Base-by-base conservation (phyloP, 2,797 vertebrate genomes). In the Moxostoma hubbsi region DNA sequence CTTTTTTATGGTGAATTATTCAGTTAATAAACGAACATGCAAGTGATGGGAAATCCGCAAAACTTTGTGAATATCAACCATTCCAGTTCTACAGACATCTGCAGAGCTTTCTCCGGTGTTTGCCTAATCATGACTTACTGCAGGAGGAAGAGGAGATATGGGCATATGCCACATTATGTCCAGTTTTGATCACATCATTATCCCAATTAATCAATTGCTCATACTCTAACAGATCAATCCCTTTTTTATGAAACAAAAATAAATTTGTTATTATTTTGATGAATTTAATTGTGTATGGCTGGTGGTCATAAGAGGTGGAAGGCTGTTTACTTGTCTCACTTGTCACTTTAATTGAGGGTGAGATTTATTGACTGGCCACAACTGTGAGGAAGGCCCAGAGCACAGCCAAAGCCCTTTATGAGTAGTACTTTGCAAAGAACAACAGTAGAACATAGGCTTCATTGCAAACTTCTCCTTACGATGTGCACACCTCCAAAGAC, bases 251-350 rank as follows among this genome's bases (percentile, higher is more conserved):
- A 36, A 36, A 36, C 36, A 36, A 36, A 36, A 36, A 36, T 36
- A 36, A 3, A 36, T 36, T 36, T 36, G 36, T 36, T 36, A 36
- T 36, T 36, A 36, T 36, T 36, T 71, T 10, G 8, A 36, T 71
- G 9, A 9, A 47, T 71, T 71, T n/a, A 63, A 10, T 62, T 69
- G 57, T 81, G 24, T 47, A 24, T n/a, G 15, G 49, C 43, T 66
- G 6, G 16, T 36, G 36, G 36, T 36, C 36, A 36, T 36, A 36
- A 36, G 51, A 64, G 4, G 53, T 13, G 43, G 57, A 64, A 54
- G 43, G 10, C 51, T 12, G 36, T 57, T 65, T 43, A 54, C 0
- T 11, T 66, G 18, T 75, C 15, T 47, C 43, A 57, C 63, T 47
- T 24, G 24, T 24, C 24, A 24, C 63, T 66, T 10, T 57, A n/a